phyloP scores from a whole-genome alignment of 2,113 vertebrate species.

The Sorex araneus region DNA sequence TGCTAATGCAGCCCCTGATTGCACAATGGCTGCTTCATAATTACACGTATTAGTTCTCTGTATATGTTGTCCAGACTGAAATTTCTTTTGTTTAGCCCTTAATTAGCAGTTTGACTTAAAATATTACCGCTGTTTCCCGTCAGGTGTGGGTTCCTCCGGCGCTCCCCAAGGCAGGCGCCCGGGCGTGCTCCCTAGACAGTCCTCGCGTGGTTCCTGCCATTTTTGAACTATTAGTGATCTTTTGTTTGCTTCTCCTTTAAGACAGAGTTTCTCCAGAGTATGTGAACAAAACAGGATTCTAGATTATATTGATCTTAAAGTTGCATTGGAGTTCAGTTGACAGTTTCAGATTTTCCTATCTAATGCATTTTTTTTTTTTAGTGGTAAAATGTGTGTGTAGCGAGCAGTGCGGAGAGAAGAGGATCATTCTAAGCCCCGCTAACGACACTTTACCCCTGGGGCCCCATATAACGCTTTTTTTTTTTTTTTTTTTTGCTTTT shows the following conservation, averaged over 20 bases:
- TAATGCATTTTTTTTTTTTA: no score
- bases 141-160: no score
- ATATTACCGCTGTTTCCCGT: neutral
- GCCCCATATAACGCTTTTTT: no score
- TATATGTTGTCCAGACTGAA: constrained; percentile 71
- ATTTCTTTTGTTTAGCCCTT: constrained; percentile 78
- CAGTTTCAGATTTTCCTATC: constrained; percentile 44
- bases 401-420: no score
- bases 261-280: constrained; percentile 56
- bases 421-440: no score
- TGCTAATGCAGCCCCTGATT: constrained; percentile 76
- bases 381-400: no score
- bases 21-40: constrained; percentile 73
- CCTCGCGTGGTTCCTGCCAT: neutral
- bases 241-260: constrained; percentile 55
- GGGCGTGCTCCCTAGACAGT: neutral
- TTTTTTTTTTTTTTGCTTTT: no score
- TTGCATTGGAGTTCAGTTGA: constrained; percentile 41
- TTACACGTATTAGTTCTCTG: constrained; percentile 68
- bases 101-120: constrained; percentile 76
- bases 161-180: neutral
- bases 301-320: constrained; percentile 31
- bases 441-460: no score
- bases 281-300: constrained; percentile 37
- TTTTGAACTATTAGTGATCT: constrained; percentile 57